Evolutionary conservation across 2,888 invertebrate genomes (phyloP), one percentile per base, ranked within the genome.

Genomic region (Blomia tropicalis): DNA sequence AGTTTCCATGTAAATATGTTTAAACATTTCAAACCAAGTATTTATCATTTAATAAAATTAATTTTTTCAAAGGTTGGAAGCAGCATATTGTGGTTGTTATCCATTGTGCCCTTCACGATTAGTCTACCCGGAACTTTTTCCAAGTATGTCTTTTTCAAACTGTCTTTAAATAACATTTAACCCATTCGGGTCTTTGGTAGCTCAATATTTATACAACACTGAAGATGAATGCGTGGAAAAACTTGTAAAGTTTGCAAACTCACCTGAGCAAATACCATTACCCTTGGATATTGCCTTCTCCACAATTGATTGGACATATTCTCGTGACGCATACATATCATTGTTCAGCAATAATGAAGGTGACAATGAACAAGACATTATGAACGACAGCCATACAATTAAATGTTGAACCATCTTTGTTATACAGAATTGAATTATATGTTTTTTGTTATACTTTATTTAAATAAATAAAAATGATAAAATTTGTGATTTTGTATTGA

Each of bases 91-190:
- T 66, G 82, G 82, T n/a, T 84, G 83, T 71, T 80, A 79, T 71
- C 84, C 84, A 2, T 72, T 85, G 29, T 80, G 80, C 59, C 84
- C 84, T 4, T 81, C 81, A 67, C 73, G 77, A 66, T 73, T 84
- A 2, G 83, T 82, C 1, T 85, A 85, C 75, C 83, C 83, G 1
- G 84, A 85, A 76, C 78, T 84, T 64, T 84, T 82, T 73, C 81
- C 75, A 67, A 61, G 66, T 66, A 53, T 32, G 63, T 27, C 30
- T 62, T 1, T 47, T 27, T 19, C 11, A 22, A 11, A 11, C 51
- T 47, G 7, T 47, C 23, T 56, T 36, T 7, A 22, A 47, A 47
- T 25, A 47, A n/a, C n/a, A n/a, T n/a, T n/a, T n/a, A n/a, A n/a
- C n/a, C n/a, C n/a, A n/a, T n/a, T n/a, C n/a, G n/a, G n/a, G n/a